Evolutionary conservation across 2,888 invertebrate species (phyloP).

Genomic region (Neoascia interrupta): DNA sequence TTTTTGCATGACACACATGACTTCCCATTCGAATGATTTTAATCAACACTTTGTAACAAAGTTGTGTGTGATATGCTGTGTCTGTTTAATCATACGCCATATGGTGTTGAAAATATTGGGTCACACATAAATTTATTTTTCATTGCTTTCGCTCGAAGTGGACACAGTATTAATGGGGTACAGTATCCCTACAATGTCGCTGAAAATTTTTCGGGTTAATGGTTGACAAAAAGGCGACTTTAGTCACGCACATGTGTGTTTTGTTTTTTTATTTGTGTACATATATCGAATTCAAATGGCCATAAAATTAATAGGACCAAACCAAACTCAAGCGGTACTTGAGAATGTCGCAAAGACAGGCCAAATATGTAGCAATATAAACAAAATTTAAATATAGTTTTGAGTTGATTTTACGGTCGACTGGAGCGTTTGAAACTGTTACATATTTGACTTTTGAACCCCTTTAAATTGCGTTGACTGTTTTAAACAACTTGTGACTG

Average conservation of each 20-base stretch:
- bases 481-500: no score
- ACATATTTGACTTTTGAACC: no score
- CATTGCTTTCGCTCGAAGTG: slow-evolving; percentile 6
- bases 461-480: no score
- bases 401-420: slow-evolving; percentile 23
- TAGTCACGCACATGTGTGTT: slow-evolving; percentile 47
- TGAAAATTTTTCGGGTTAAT: slow-evolving; percentile 41
- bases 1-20: no score
- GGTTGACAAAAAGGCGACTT: slow-evolving; percentile 21
- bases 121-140: no score
- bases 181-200: slow-evolving; percentile 30
- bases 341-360: slow-evolving; percentile 1
- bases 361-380: slow-evolving; percentile 1
- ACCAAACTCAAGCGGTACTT: slow-evolving; percentile 2
- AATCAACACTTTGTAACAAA: no score
- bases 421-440: no score
- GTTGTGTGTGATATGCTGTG: no score
- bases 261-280: no score
- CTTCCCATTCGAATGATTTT: no score
- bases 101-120: slow-evolving; percentile 8
- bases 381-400: slow-evolving; percentile 13
- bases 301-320: slow-evolving; percentile 43
- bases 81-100: slow-evolving; percentile 7
- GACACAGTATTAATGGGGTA: no score
- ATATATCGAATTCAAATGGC: slow-evolving; percentile 20